Evolutionary conservation across 2,113 vertebrate species (phyloP).

Genomic region (Upupa epops): DNA sequence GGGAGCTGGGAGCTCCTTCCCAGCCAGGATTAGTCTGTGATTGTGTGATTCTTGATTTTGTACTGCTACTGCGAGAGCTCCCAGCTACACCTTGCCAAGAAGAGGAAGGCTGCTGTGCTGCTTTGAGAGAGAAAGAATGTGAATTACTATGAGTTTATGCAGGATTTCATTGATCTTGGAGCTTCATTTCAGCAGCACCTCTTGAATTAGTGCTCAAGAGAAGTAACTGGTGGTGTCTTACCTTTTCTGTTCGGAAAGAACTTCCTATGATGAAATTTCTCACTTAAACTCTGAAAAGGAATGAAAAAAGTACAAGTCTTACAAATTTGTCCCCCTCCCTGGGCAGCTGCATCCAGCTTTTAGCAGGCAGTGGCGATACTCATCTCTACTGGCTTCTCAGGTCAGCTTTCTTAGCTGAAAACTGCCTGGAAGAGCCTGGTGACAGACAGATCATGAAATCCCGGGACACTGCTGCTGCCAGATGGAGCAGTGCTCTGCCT

Average conservation of each 20-base stretch:
- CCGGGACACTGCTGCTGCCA: too few relatives aligned
- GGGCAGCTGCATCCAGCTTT: neutral
- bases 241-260: neutral
- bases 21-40: too few relatives aligned
- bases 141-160: neutral
- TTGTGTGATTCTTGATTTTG: too few relatives aligned
- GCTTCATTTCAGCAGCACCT: neutral
- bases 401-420: neutral
- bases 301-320: neutral
- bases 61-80: too few relatives aligned
- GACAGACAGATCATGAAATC: too few relatives aligned
- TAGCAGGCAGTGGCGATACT: neutral
- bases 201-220: neutral
- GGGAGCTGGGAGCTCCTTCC: too few relatives aligned
- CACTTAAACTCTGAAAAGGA: neutral
- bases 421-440: neutral
- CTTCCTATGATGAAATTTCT: neutral
- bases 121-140: neutral
- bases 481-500: neutral
- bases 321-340: neutral
- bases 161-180: neutral
- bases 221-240: neutral
- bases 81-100: neutral
- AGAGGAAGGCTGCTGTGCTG: neutral
- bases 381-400: neutral